A percentile compares a stretch with the other conserved stretches of the same genome.
Conservation (phyloP, 2,888 invertebrate species). For the Leptura quadrifasciata region DNA sequence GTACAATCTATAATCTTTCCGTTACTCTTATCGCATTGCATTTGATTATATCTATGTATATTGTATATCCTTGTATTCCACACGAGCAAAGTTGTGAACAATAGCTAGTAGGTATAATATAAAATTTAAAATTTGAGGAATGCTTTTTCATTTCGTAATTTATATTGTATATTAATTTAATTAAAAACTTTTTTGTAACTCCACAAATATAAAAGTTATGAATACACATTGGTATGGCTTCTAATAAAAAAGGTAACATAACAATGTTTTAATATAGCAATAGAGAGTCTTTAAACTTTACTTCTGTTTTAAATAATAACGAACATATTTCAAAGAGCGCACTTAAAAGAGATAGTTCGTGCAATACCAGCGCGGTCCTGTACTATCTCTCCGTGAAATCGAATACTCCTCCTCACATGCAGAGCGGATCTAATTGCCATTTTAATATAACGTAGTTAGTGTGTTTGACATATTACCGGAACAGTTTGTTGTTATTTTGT, state of each 20-base stretch:
- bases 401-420: not conserved
- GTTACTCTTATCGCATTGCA: too few relatives aligned
- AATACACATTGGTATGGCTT: not conserved
- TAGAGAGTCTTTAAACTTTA: not conserved
- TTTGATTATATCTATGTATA: too few relatives aligned
- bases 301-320: not conserved
- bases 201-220: not conserved
- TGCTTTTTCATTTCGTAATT: not conserved
- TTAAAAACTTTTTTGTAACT: not conserved
- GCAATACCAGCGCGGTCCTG: not conserved
- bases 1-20: too few relatives aligned
- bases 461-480: constrained; percentile 25
- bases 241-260: not conserved
- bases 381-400: not conserved
- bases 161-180: not conserved
- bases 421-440: constrained; percentile 8
- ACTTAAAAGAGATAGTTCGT: not conserved
- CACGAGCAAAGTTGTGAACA: too few relatives aligned
- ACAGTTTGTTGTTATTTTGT: constrained; percentile 16
- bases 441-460: constrained; percentile 21
- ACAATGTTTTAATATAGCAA: not conserved
- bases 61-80: too few relatives aligned
- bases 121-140: too few relatives aligned
- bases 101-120: too few relatives aligned
- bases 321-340: not conserved